Base-by-base conservation (phyloP, 1,140 invertebrate species). In the Liolophura sinensis region DNA sequence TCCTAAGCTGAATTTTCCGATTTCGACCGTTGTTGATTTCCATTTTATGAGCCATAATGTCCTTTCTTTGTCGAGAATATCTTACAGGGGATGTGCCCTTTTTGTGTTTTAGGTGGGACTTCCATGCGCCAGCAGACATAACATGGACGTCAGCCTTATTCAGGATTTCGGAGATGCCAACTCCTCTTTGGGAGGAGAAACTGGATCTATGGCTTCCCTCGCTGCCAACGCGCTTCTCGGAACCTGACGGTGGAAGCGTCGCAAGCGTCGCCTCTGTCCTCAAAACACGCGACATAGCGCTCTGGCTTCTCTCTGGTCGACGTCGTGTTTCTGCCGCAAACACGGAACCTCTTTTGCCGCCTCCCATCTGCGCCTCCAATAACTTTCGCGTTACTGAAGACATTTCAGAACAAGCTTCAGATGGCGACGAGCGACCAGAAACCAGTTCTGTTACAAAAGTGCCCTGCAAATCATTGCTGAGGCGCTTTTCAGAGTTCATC, bases 81-180 rank as follows among this genome's bases (percentile, higher is more conserved):
- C 70, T 72, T 47, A 73, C 62, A 0, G 77, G 73, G 27, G 60
- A 56, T 24, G 59, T 24, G 25, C 65, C 59, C 12, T 66, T 40
- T 40, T 40, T 68, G 18, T 69, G 49, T 54, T 60, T 68, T 14
- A 78, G 61, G 25, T 77, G 75, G 0, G 67, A 56, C 62, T 73
- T 69, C 77, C 77, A 78, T 0, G 69, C 71, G 49, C 51, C 66
- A 14, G 77, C 73, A 5, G 75, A 74, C 55, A 78, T 61, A 1
- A 75, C 73, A 40, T 20, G 70, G 69, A 25, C 70, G 67, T 22
- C 68, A 59, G 31, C 31, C 54, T 73, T 71, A 60, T 73, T 78
- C 46, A 76, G 52, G 68, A 78, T 76, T 31, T 78, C 77, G 5
- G 71, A 62, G 14, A 78, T 66, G 22, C 71, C 64, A 12, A 73